Percentiles rank a stretch among this genome's conserved stretches.
phyloP scores from a whole-genome alignment of 2,888 invertebrate species.

The Standfussiana lucernea region DNA sequence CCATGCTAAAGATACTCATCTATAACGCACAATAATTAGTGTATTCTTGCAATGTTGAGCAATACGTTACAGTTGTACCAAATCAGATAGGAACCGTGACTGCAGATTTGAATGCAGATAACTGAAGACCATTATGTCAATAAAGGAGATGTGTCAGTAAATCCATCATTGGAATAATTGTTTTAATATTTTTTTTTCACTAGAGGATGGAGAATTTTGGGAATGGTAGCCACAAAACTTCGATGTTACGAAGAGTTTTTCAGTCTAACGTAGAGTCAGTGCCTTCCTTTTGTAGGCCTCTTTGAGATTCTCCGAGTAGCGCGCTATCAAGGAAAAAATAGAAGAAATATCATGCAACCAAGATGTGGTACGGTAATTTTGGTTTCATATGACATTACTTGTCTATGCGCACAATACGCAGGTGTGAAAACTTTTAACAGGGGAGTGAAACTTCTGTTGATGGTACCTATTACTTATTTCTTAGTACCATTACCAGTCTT shows the following conservation, averaged over 20 bases:
- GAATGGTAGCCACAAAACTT: background rate
- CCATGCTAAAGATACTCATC: slow-evolving; percentile 47
- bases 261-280: background rate
- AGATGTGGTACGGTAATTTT: background rate
- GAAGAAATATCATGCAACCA: background rate
- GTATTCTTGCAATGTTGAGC: slow-evolving; percentile 53
- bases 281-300: background rate
- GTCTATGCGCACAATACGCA: background rate
- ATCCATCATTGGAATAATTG: background rate
- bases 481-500: background rate
- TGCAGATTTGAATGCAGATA: slow-evolving; percentile 28
- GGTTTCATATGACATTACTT: background rate
- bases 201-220: background rate
- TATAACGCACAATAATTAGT: slow-evolving; percentile 51
- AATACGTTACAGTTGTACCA: slow-evolving; percentile 23
- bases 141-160: background rate
- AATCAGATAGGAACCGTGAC: slow-evolving; percentile 37
- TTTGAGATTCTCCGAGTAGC: too few species aligned
- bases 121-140: slow-evolving; percentile 19
- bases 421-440: background rate
- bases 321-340: too few species aligned
- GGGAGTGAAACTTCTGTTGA: slow-evolving; percentile 1
- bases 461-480: background rate
- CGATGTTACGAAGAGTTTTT: background rate
- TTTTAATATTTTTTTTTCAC: background rate